Percentiles rank a stretch among this genome's conserved stretches.
These are phyloP conservation scores for Thereva nobilitata DNA, from an alignment of 2,888 invertebrate species.

Conservation along the genomic window DNA sequence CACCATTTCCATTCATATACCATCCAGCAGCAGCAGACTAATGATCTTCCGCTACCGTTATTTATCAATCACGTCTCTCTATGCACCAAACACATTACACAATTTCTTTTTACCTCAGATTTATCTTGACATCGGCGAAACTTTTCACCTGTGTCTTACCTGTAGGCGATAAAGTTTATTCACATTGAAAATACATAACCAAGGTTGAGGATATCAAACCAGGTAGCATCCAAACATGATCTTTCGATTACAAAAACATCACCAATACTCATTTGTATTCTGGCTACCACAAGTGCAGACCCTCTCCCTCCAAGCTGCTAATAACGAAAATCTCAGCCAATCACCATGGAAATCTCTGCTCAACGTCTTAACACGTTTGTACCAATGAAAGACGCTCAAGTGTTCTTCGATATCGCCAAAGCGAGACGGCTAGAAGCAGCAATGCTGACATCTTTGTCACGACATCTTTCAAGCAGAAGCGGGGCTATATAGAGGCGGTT, in stretches of 20 bases:
- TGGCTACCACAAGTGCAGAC: background rate
- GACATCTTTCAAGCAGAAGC: slow-evolving; percentile 3
- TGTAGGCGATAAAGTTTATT: slow-evolving; percentile 29
- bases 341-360: slow-evolving; percentile 9
- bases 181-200: slow-evolving; percentile 23
- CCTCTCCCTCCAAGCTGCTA: background rate
- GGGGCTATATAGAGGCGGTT: slow-evolving; percentile 19
- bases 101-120: background rate
- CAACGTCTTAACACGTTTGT: slow-evolving; percentile 13
- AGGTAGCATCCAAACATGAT: slow-evolving; percentile 14
- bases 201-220: slow-evolving; percentile 22
- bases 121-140: slow-evolving; percentile 1
- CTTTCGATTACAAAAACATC: slow-evolving; percentile 16
- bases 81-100: slow-evolving; percentile 7
- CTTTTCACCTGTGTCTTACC: slow-evolving; percentile 20
- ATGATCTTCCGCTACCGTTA: slow-evolving; percentile 20
- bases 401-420: background rate
- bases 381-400: slow-evolving; percentile 15
- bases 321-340: slow-evolving; percentile 16
- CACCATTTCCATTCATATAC: slow-evolving; percentile 22
- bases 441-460: background rate
- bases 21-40: background rate
- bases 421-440: slow-evolving; percentile 14
- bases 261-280: slow-evolving; percentile 1
- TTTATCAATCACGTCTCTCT: background rate